Base-by-base conservation (phyloP, 2,888 invertebrate species). In the Plebejus argus region DNA sequence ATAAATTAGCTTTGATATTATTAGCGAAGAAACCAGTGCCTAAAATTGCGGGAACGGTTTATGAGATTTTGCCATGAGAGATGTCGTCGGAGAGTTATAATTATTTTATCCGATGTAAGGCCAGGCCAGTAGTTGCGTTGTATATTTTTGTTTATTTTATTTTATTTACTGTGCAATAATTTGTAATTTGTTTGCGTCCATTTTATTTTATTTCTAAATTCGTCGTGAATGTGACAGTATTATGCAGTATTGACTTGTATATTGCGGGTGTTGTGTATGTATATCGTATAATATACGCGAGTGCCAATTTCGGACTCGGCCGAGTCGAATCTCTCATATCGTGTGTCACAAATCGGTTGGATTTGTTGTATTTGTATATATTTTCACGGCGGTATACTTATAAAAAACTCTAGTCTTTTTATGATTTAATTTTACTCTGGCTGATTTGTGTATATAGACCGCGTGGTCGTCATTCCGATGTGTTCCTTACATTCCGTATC, bases 131-230 rank as follows among this genome's bases (percentile, higher is more conserved):
- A 84, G 79, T 82, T 78, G 79, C 82, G 80, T 81, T 83, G 81
- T 83, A 82, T 80, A 81, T 83, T 85, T 83, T 61, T 45, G 45
- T 45, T 45, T 12, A 58, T 58, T 83, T 83, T 82, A 84, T 85
- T 86, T 85, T 84, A 85, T 82, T 86, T 66, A 33, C 66, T 28
- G 93, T 94, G 93, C 93, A 93, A 93, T 93, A 94, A 86, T 83
- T 88, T 89, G 89, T 88, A 93, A 93, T 90, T 89, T 85, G 88
- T 91, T 93, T 93, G 91, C 93, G 93, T 93, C 93, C 93, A 92
- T 90, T 87, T 87, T 88, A 84, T 83, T 53, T 84, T 86, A 85
- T 87, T 85, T 85, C 83, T 82, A 82, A 83, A 85, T 85, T 84
- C 87, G 87, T 90, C 87, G 87, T 89, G 89, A 89, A 89, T 90